Percentiles rank a stretch among this genome's conserved stretches.
Evolutionary conservation across 2,888 invertebrate genomes (phyloP).

Genomic region (Galerucella nymphaeae): DNA sequence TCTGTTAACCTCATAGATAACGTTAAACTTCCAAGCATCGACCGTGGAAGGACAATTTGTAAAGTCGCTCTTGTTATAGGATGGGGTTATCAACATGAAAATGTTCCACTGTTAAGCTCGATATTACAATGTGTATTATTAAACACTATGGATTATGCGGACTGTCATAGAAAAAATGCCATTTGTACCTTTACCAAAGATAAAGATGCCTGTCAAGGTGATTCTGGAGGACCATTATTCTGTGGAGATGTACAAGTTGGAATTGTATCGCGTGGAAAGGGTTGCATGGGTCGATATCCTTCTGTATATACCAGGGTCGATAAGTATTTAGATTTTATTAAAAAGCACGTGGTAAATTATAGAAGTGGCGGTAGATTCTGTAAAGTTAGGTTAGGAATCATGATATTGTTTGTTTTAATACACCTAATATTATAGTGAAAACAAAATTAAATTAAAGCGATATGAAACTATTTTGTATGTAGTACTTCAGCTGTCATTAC

Average conservation of each 20-base stretch:
- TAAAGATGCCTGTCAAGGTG: slow-evolving; percentile 36
- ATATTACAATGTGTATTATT: slow-evolving; percentile 9
- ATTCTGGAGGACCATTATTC: slow-evolving; percentile 38
- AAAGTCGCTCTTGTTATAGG: slow-evolving; percentile 15
- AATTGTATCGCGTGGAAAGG: slow-evolving; percentile 32
- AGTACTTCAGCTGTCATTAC: too few species aligned
- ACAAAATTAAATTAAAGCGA: too few species aligned
- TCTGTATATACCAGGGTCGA: slow-evolving; percentile 34
- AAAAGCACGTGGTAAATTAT: background rate
- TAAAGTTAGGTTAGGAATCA: background rate
- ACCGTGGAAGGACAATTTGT: background rate
- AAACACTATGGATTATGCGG: background rate
- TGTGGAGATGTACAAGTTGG: slow-evolving; percentile 31
- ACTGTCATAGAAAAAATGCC: slow-evolving; percentile 2
- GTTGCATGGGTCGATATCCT: slow-evolving; percentile 18
- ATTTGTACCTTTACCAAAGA: slow-evolving; percentile 25
- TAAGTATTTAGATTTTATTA: slow-evolving; percentile 30
- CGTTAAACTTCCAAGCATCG: background rate
- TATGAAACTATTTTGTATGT: too few species aligned
- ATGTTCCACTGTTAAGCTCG: background rate
- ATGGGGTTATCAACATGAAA: slow-evolving; percentile 12
- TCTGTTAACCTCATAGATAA: background rate
- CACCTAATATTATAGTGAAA: background rate
- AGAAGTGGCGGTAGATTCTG: background rate
- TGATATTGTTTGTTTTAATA: background rate